Conservation (phyloP, 2,797 vertebrate species). For the Anas capensis region DNA sequence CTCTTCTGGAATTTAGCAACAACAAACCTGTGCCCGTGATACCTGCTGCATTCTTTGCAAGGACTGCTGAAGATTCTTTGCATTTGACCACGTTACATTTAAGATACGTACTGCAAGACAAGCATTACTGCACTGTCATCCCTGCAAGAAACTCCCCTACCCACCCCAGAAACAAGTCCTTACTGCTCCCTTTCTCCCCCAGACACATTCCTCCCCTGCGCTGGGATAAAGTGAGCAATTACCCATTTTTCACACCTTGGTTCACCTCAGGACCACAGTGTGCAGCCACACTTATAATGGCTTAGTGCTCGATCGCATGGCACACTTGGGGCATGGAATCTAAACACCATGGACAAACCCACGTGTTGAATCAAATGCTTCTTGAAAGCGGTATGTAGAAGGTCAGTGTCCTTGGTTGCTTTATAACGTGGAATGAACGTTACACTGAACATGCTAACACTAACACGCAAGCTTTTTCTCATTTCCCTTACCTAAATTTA, state of each 20-base stretch:
- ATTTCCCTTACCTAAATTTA: not conserved
- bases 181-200: not conserved
- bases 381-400: too few relatives aligned
- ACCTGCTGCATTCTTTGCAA: not conserved
- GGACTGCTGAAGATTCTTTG: not conserved
- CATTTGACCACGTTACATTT: not conserved
- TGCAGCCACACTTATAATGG: not conserved
- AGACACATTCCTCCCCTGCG: not conserved
- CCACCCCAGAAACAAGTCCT: not conserved
- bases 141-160: not conserved
- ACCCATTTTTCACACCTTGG: not conserved
- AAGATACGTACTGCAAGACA: not conserved
- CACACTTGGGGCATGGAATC: not conserved
- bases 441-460: not conserved
- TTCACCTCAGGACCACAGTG: not conserved
- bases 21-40: not conserved
- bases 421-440: not conserved
- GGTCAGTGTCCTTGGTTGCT: too few relatives aligned
- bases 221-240: not conserved
- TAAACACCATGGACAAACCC: not conserved
- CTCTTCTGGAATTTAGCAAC: not conserved
- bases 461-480: not conserved
- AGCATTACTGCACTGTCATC: not conserved
- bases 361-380: not conserved
- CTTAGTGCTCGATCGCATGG: not conserved